These are phyloP conservation scores for Galerucella calmariensis DNA, from an alignment of 2,888 invertebrate species.

Conservation along the genomic window DNA sequence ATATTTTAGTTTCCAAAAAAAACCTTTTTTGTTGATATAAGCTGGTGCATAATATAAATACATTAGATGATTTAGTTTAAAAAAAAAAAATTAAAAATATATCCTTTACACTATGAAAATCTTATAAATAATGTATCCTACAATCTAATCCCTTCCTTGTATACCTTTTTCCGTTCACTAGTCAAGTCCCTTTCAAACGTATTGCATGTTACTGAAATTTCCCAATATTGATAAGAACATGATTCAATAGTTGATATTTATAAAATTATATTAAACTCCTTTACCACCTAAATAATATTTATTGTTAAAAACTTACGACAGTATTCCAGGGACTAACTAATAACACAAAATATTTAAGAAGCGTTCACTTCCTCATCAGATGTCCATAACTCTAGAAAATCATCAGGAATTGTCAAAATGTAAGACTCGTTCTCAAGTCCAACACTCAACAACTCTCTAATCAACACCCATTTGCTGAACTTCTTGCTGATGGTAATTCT, in stretches of 20 bases:
- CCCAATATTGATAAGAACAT: too few relatives aligned
- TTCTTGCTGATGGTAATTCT: slow-evolving; percentile 53
- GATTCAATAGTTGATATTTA: too few relatives aligned
- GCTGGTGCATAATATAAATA: neutral
- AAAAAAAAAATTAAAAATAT: neutral
- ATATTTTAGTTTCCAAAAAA: too few relatives aligned
- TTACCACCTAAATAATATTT: too few relatives aligned
- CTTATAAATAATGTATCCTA: neutral
- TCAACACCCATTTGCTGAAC: slow-evolving; percentile 49
- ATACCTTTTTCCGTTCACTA: neutral
- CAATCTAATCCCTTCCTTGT: neutral
- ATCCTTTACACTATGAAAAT: neutral
- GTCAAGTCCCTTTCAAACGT: neutral
- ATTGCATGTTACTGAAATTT: too few relatives aligned
- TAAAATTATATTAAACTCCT: too few relatives aligned
- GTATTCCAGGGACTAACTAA: neutral
- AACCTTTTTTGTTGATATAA: neutral
- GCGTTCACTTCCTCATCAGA: slow-evolving; percentile 19
- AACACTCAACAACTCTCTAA: slow-evolving; percentile 49
- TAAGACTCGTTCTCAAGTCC: slow-evolving; percentile 51
- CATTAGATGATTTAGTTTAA: neutral
- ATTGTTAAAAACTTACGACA: neutral
- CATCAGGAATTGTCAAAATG: slow-evolving; percentile 49
- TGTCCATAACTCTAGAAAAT: slow-evolving; percentile 50
- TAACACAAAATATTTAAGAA: neutral